Evolutionary conservation across 2,888 invertebrate species (phyloP).

Genomic region (Drosophila fulvimacula): DNA sequence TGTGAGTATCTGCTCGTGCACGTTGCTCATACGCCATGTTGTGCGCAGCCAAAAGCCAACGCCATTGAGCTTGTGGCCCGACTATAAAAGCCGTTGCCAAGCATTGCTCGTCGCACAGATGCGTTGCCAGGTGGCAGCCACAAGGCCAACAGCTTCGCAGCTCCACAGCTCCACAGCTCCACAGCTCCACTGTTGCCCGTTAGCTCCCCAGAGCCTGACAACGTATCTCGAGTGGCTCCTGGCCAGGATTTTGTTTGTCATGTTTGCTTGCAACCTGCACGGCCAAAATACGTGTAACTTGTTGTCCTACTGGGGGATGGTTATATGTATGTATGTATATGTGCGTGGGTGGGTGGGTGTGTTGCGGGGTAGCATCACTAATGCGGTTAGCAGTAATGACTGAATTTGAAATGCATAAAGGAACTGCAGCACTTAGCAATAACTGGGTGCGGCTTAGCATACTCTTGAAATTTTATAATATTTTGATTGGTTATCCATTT

Average conservation of each 20-base stretch:
- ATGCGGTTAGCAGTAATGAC: constrained; percentile 62
- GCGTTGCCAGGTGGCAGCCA: constrained; percentile 72
- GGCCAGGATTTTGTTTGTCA: constrained; percentile 45
- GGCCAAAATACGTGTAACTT: constrained; percentile 25
- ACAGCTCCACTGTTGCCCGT: not conserved
- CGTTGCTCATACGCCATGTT: constrained; percentile 75
- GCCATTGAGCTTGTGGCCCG: constrained; percentile 28
- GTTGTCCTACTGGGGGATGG: constrained; percentile 3
- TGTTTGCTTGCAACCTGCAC: constrained; percentile 34
- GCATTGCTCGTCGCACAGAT: constrained; percentile 69
- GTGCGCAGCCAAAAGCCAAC: constrained; percentile 66
- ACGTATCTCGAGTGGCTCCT: constrained; percentile 60
- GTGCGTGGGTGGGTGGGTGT: not conserved
- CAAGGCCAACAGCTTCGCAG: constrained; percentile 47
- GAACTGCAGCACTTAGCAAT: constrained; percentile 51
- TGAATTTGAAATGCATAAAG: constrained; percentile 60
- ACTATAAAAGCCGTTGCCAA: constrained; percentile 77
- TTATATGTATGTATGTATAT: not conserved
- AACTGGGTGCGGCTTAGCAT: constrained; percentile 16
- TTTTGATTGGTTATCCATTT: constrained; percentile 30
- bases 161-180: constrained; percentile 1
- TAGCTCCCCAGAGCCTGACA: constrained; percentile 31
- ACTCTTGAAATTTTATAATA: constrained; percentile 21
- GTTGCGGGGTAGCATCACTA: constrained; percentile 28
- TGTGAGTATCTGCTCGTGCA: constrained; percentile 34